phyloP scores from a whole-genome alignment of 1,140 invertebrate species.

The Chrysomallon squamiferum region DNA sequence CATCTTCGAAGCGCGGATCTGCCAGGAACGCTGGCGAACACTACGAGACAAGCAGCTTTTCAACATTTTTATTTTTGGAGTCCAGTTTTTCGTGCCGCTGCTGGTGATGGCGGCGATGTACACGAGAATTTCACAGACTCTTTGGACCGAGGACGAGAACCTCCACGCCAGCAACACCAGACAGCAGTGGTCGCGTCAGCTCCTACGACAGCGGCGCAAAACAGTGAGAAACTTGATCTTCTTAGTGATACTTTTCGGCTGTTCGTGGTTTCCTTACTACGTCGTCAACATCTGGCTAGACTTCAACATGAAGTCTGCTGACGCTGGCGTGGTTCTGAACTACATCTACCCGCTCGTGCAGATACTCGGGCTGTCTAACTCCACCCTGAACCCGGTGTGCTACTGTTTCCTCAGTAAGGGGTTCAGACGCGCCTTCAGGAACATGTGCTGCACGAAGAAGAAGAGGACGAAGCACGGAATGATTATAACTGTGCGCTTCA shows the following conservation, averaged over 20 bases:
- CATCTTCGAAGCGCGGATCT: constrained; percentile 23
- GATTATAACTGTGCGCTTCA: constrained; percentile 17
- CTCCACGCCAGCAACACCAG: constrained; percentile 16
- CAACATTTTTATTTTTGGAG: constrained; percentile 72
- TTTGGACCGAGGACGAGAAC: constrained; percentile 78
- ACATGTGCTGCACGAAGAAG: constrained; percentile 32
- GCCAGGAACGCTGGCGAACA: constrained; percentile 31
- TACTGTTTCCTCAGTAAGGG: constrained; percentile 57
- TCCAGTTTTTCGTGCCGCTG: constrained; percentile 79
- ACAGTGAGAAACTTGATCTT: constrained; percentile 45
- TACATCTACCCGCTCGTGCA: constrained; percentile 62
- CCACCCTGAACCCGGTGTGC: constrained; percentile 53
- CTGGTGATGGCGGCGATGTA: constrained; percentile 83
- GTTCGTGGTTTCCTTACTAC: constrained; percentile 53
- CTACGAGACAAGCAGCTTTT: constrained; percentile 59
- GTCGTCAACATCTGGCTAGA: constrained; percentile 48
- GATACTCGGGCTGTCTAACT: constrained; percentile 70
- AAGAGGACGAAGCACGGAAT: constrained; percentile 10
- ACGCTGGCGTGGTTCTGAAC: constrained; percentile 12
- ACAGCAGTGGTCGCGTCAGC: constrained; percentile 17
- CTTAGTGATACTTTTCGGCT: constrained; percentile 43
- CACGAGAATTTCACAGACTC: constrained; percentile 79
- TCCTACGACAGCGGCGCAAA: constrained; percentile 38
- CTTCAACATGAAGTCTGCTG: constrained; percentile 20
- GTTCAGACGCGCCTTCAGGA: constrained; percentile 51